A percentile compares a stretch with the other conserved stretches of the same genome.
Evolutionary conservation across 2,113 vertebrate genomes (phyloP).

Genomic region (Salvator merianae): DNA sequence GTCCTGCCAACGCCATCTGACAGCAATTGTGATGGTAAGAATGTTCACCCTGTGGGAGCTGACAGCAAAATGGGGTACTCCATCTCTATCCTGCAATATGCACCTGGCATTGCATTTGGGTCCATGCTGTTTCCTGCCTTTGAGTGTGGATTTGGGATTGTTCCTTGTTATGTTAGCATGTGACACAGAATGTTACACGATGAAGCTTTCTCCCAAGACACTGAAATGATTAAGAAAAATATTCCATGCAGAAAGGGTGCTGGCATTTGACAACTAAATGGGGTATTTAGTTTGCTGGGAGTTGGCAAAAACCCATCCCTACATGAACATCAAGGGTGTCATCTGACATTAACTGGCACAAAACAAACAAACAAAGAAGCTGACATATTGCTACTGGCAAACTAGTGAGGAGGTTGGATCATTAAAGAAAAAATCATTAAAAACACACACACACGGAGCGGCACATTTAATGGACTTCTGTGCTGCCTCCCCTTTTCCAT

Average conservation of each 20-base stretch:
- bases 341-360: slow-evolving; percentile 11
- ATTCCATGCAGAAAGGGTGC: neutral
- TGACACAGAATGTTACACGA: rapidly evolving
- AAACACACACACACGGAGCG: neutral
- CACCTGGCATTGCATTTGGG: neutral
- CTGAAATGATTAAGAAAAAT: slow-evolving; percentile 29
- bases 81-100: slow-evolving; percentile 3
- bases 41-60: neutral
- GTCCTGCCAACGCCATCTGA: slow-evolving; percentile 37
- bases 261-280: neutral
- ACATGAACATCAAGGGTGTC: neutral
- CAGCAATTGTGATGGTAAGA: slow-evolving; percentile 33
- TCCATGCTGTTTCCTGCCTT: rapidly evolving
- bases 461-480: slow-evolving; percentile 8
- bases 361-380: slow-evolving; percentile 38
- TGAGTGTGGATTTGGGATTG: neutral
- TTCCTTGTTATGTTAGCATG: rapidly evolving
- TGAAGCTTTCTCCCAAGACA: slow-evolving; percentile 7
- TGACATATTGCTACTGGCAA: slow-evolving; percentile 21
- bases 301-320: slow-evolving; percentile 13
- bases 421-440: slow-evolving; percentile 21
- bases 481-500: neutral
- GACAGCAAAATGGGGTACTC: neutral
- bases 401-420: slow-evolving; percentile 10
- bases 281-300: neutral